Percentiles rank a stretch among this genome's conserved stretches.
Conservation (phyloP, 2,797 vertebrate genomes). For the Platalea minor region DNA sequence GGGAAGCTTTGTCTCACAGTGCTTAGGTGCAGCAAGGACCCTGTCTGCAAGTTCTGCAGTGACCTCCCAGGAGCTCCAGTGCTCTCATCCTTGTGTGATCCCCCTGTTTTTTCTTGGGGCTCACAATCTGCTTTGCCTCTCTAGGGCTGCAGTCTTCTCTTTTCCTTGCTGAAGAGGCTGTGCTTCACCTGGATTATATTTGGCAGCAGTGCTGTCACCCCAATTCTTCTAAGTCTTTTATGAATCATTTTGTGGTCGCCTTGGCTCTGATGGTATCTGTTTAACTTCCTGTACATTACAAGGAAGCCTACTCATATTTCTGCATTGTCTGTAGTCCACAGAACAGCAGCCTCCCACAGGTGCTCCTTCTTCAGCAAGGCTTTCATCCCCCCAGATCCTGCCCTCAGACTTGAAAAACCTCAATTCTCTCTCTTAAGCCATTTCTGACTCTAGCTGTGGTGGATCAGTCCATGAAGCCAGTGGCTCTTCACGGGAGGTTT, state of each 20-base stretch:
- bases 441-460: neutral
- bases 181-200: conserved; percentile 17
- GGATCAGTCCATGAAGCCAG: neutral
- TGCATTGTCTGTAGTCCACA: neutral
- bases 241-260: conserved; percentile 51
- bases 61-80: neutral
- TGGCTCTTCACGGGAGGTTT: neutral
- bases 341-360: neutral
- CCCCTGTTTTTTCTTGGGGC: neutral
- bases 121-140: neutral
- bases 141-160: neutral
- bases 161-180: neutral
- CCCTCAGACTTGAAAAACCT: neutral
- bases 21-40: neutral
- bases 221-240: neutral
- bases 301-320: conserved; percentile 13
- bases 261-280: conserved; percentile 20
- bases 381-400: neutral
- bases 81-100: neutral
- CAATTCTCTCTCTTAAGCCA: neutral
- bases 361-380: neutral
- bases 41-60: neutral
- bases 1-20: neutral
- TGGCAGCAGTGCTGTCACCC: neutral
- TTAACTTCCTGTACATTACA: conserved; percentile 40